phyloP scores from a whole-genome alignment of 2,888 invertebrate genomes.

The Chouioia cunea region DNA sequence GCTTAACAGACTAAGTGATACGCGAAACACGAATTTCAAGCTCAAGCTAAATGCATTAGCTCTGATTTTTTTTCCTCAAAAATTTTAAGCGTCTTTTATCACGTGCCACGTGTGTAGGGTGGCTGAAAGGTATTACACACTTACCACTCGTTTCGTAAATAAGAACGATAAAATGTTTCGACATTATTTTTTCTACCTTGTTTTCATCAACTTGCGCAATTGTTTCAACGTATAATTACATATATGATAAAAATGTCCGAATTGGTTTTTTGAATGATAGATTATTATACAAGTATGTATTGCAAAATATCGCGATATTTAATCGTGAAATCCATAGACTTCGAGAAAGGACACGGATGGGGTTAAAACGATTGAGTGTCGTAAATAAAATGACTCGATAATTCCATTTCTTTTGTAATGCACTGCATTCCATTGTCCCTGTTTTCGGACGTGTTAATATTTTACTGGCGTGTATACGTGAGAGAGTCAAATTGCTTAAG shows the following conservation, averaged over 20 bases:
- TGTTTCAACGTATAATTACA: conserved; percentile 12
- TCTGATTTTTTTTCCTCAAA: conserved; percentile 25
- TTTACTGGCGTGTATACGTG: no score
- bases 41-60: conserved; percentile 54
- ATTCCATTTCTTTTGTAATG: no score
- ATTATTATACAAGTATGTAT: not conserved
- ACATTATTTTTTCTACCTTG: not conserved
- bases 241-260: not conserved
- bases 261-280: conserved; percentile 29
- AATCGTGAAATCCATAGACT: not conserved
- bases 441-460: no score
- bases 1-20: conserved; percentile 47
- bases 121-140: conserved; percentile 50
- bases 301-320: not conserved
- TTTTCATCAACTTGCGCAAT: not conserved
- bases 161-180: conserved; percentile 13
- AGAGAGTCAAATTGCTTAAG: no score
- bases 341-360: conserved; percentile 32
- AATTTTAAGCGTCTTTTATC: conserved; percentile 57
- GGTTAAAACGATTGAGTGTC: conserved; percentile 15
- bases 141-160: conserved; percentile 17
- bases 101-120: conserved; percentile 67
- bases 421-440: no score
- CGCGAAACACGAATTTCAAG: conserved; percentile 60
- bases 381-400: no score